Percentiles rank a stretch among this genome's conserved stretches.
phyloP scores from a whole-genome alignment of 2,797 vertebrate genomes.

The Podargus strigoides region DNA sequence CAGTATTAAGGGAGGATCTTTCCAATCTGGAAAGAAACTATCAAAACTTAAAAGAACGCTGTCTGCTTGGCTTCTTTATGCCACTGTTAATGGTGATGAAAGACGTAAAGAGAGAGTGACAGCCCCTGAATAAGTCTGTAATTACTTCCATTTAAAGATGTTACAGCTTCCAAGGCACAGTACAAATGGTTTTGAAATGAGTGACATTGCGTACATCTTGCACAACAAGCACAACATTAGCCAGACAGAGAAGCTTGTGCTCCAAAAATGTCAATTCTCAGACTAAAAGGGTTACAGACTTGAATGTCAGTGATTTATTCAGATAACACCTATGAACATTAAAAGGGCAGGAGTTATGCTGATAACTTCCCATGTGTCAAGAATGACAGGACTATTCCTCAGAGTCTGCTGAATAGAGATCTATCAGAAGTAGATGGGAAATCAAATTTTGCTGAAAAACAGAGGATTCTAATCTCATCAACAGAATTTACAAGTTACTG shows the following conservation, averaged over 20 bases:
- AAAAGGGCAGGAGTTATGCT: slow-evolving; percentile 21
- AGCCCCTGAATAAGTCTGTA: background rate
- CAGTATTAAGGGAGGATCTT: background rate
- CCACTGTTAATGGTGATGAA: background rate
- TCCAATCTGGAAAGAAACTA: background rate
- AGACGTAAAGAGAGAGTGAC: background rate
- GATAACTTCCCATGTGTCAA: background rate
- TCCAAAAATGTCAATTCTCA: slow-evolving; percentile 23
- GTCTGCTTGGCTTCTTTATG: background rate
- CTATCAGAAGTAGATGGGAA: slow-evolving; percentile 27
- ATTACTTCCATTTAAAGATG: slow-evolving; percentile 19
- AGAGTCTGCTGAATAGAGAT: background rate
- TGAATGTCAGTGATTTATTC: slow-evolving; percentile 38
- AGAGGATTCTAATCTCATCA: background rate
- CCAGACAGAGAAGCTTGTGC: background rate
- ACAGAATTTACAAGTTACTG: background rate
- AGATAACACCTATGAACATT: background rate
- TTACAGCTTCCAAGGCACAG: background rate
- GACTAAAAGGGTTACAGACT: background rate
- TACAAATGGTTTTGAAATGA: background rate
- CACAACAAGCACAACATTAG: background rate
- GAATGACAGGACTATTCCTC: background rate
- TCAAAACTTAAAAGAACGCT: background rate
- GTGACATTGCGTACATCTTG: background rate
- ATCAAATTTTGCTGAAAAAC: slow-evolving; percentile 1